Conservation (phyloP, 2,113 vertebrate species). For the Xerus inauris region DNA sequence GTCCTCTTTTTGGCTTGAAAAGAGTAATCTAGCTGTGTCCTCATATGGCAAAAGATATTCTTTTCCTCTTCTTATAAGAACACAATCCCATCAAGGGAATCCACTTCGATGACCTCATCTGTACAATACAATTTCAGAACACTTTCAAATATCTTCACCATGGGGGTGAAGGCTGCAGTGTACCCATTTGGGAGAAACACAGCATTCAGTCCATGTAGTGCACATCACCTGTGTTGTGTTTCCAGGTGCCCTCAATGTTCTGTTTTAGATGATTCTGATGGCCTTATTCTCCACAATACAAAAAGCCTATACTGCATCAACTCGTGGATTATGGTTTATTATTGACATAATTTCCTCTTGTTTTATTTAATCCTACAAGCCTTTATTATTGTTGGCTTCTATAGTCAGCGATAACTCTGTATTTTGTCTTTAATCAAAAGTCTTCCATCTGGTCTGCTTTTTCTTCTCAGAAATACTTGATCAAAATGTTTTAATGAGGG, state of each 20-base stretch:
- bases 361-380: neutral
- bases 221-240: neutral
- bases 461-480: neutral
- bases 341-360: neutral
- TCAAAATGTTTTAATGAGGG: neutral
- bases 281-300: neutral
- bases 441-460: neutral
- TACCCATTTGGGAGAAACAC: neutral
- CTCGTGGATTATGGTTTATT: neutral
- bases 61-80: neutral
- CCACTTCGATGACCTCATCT: neutral
- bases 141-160: neutral
- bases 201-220: neutral
- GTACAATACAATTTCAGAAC: neutral
- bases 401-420: neutral
- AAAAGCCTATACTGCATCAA: neutral
- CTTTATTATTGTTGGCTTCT: neutral
- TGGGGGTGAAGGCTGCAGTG: neutral
- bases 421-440: neutral
- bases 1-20: neutral
- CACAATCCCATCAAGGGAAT: neutral
- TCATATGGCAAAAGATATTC: neutral
- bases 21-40: neutral
- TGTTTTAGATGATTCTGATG: neutral
- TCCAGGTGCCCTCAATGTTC: neutral